Evolutionary conservation across 2,113 vertebrate species (phyloP), one percentile per base, ranked within the genome.

Genomic region (Argyrosomus japonicus): DNA sequence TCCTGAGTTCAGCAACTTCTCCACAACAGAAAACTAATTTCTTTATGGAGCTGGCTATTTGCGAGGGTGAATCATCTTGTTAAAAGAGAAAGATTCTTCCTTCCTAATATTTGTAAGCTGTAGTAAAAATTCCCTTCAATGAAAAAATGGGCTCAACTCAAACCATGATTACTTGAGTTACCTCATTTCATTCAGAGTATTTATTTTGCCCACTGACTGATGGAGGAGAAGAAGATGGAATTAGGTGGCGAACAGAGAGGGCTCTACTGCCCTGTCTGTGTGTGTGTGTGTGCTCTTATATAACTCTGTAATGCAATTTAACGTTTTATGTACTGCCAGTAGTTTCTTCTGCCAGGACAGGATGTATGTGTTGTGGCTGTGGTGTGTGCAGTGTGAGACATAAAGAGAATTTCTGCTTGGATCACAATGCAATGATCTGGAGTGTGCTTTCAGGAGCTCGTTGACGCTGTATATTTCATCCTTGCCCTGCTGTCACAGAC

Each of bases 391-490:
- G 11, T 68, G 40, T 45, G 23, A 70, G 56, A 78, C 36, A 63
- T 40, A 53, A 56, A 29, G 43, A 54, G 45, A 75, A 36, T 60
- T 62, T 82, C 64, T 40, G 65, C 79, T 65, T 73, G 68, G 56
- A 87, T 85, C 83, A 65, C 51, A 62, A 70, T 63, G 75, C 40
- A 12, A 48, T 50, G 60, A 83, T 89, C 58, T 61, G 19, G 54
- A 77, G 32, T 64, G 70, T 40, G 50, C 50, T 56, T 74, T 40
- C 15, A n/a, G 75, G 67, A 73, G 57, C 73, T 65, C 50, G 4
- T 90, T 47, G 18, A 14, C 43, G 60, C 67, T 79, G 29, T 76
- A 15, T 68, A 50, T 83, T 68, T 61, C 65, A 51, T 75, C 61
- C 19, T 53, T 45, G 63, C 45, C 36, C 75, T 43, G 74, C 82